Percentiles rank a stretch among this genome's conserved stretches.
Conservation (phyloP, 35 echinoderm and acorn worm genomes). For the Chiridota heheva region DNA sequence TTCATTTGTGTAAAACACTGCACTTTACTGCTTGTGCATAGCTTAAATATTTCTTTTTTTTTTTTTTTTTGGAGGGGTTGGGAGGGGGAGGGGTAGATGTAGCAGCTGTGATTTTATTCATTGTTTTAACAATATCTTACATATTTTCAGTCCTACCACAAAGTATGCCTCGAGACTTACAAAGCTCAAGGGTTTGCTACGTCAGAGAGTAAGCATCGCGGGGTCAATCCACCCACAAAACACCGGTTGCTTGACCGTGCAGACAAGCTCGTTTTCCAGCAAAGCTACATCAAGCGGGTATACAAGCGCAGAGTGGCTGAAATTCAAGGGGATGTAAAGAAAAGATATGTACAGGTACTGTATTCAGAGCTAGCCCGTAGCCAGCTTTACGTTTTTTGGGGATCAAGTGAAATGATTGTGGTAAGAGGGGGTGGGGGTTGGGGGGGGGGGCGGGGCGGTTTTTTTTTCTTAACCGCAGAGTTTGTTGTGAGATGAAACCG, state of each 20-base stretch:
- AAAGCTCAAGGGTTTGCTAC: conserved; percentile 19
- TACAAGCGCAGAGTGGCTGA: conserved; percentile 21
- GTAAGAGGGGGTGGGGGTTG: too few relatives aligned
- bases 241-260: conserved; percentile 12
- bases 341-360: conserved; percentile 18
- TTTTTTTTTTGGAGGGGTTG: too few relatives aligned
- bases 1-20: too few relatives aligned
- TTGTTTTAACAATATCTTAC: too few relatives aligned
- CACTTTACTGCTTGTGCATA: too few relatives aligned
- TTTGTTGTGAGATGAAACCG: too few relatives aligned
- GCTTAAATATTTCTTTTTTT: too few relatives aligned
- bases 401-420: too few relatives aligned
- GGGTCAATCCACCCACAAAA: conserved; percentile 14
- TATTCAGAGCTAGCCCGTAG: background rate
- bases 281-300: conserved; percentile 27
- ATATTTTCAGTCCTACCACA: conserved; percentile 31
- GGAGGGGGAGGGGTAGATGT: background rate
- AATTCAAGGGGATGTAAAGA: conserved; percentile 19
- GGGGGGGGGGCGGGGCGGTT: too few relatives aligned
- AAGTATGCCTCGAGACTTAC: conserved; percentile 5
- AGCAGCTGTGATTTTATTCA: background rate
- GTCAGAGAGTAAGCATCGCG: background rate
- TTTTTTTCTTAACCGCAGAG: too few relatives aligned
- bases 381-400: too few relatives aligned
- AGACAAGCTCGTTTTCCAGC: conserved; percentile 30